Evolutionary conservation across 2,797 vertebrate genomes (phyloP), one percentile per base, ranked within the genome.

Genomic region (Syncerus caffer): DNA sequence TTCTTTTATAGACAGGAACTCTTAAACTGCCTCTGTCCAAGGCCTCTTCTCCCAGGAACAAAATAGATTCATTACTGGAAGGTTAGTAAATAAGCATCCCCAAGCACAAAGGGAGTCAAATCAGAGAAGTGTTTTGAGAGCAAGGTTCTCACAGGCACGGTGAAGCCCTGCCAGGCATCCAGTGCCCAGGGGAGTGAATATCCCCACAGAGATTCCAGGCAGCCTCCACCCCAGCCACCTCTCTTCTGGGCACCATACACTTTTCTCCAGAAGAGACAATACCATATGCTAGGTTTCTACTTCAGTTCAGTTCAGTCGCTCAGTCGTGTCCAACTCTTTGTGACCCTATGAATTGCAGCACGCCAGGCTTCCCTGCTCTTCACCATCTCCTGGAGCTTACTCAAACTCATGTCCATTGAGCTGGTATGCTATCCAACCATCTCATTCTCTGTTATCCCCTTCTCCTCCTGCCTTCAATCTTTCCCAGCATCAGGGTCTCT

Each of bases 1-100:
- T 47, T 85, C 31, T 89, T 47, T 86, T 29, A 42, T 25, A 76
- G 34, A 51, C n/a, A 95, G 50, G 71, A 94, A n/a, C 27, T 87
- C 74, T 82, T 76, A 90, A 84, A 84, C 71, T 21, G 17, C 42
- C 58, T 84, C 76, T 19, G 34, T 64, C 82, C 27, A 62, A 17
- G 17, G 27, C 19, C 42, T 38, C 17, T 88, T 71, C 62, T 62
- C 29, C 82, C 21, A 84, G 16, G 23, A 76, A 91, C 15, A 93
- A 88, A 85, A 25, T 34, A 42, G 57, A 71, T 89, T 71, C 0
- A 25, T 78, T 60, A 53, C 21, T 76, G 38, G 60, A 80, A 87
- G n/a, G 0, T 74, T 79, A 67, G 23, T 55, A 84, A 84, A 67
- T 76, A 80, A 76, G 1, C 60, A 7, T 42, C 21, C 42, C 67